Percentiles rank a stretch among this genome's conserved stretches.
These are phyloP conservation scores for Cheilosia scutellata DNA, from an alignment of 2,888 invertebrate species.

Conservation along the genomic window DNA sequence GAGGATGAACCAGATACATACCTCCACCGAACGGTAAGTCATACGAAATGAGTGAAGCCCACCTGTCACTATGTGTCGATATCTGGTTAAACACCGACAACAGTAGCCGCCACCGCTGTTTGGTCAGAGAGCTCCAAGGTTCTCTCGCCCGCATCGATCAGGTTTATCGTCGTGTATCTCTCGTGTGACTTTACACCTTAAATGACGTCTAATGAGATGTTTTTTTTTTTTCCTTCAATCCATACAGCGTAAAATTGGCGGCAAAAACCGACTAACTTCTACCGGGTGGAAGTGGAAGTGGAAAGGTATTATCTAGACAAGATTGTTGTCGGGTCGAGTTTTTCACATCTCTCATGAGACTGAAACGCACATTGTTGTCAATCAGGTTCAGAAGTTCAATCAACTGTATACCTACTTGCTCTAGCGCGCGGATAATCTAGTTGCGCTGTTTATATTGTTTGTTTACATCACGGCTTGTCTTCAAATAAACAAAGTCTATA, in stretches of 20 bases:
- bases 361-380: conserved; percentile 74
- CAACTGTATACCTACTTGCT: conserved; percentile 49
- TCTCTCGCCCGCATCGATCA: conserved; percentile 72
- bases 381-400: conserved; percentile 76
- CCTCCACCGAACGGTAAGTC: not conserved
- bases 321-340: conserved; percentile 71
- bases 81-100: conserved; percentile 21
- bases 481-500: conserved; percentile 47
- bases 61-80: conserved; percentile 37
- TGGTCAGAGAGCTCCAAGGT: conserved; percentile 43
- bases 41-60: conserved; percentile 19
- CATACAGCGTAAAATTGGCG: conserved; percentile 59
- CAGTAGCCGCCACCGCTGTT: conserved; percentile 16
- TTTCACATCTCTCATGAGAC: conserved; percentile 55
- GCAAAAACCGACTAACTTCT: conserved; percentile 19
- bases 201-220: conserved; percentile 71
- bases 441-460: conserved; percentile 64
- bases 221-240: conserved; percentile 21
- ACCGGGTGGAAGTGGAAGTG: conserved; percentile 10
- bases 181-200: conserved; percentile 67
- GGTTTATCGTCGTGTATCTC: conserved; percentile 42
- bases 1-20: conserved; percentile 57
- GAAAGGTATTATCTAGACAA: conserved; percentile 20
- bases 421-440: conserved; percentile 67
- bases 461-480: conserved; percentile 55